A percentile compares a stretch with the other conserved stretches of the same genome.
phyloP scores from a whole-genome alignment of 2,113 vertebrate species.

The Toxostoma redivivum region DNA sequence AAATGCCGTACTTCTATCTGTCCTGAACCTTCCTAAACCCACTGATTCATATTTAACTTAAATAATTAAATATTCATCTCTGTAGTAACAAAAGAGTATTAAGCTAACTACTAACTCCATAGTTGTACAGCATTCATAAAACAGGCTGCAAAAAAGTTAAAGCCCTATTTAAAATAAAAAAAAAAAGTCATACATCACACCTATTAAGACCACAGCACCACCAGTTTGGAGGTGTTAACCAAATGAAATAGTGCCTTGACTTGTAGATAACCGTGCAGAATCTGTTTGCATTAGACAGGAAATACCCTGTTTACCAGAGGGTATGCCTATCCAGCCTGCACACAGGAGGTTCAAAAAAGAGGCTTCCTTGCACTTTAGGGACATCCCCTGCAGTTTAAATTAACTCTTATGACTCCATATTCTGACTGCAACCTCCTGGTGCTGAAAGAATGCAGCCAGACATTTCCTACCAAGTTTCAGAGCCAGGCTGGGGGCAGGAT shows the following conservation, averaged over 20 bases:
- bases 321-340: background rate
- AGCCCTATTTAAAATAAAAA: background rate
- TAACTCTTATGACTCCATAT: background rate
- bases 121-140: background rate
- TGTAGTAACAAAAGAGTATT: background rate
- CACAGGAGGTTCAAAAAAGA: background rate
- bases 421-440: background rate
- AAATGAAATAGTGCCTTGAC: background rate
- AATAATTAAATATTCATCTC: background rate
- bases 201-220: background rate
- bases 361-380: background rate
- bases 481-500: background rate
- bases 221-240: background rate
- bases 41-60: background rate
- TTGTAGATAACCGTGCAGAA: background rate
- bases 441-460: background rate
- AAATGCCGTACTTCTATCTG: background rate
- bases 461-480: accelerated
- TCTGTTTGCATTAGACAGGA: background rate
- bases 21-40: background rate
- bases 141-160: background rate
- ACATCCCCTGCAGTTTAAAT: background rate
- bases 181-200: background rate
- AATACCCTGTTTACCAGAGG: background rate
- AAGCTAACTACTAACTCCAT: background rate